These are phyloP conservation scores for Saxidomus purpurata DNA, from an alignment of 1,140 invertebrate species.

Conservation along the genomic window DNA sequence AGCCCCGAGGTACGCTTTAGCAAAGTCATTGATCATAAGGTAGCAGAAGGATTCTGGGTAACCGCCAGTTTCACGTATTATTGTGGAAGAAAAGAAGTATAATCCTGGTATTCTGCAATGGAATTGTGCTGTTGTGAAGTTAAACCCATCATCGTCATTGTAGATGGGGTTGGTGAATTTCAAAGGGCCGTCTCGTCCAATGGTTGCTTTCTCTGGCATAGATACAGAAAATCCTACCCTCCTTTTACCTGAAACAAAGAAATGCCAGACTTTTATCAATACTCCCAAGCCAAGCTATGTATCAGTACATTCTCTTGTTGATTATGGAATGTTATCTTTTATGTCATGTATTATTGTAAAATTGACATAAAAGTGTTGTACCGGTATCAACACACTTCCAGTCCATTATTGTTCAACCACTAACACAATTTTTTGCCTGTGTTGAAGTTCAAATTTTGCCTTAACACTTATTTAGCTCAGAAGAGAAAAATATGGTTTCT, in stretches of 20 bases:
- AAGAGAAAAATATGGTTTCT: too few species aligned
- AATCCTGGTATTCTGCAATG: neutral
- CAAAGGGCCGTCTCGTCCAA: neutral
- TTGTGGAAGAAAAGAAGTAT: conserved; percentile 14
- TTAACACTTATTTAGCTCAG: too few species aligned
- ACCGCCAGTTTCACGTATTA: conserved; percentile 14
- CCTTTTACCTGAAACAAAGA: neutral
- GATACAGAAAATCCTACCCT: neutral
- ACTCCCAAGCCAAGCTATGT: neutral
- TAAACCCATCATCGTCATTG: neutral
- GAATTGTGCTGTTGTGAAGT: neutral
- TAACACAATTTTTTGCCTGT: too few species aligned
- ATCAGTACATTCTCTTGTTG: neutral
- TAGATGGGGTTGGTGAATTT: neutral
- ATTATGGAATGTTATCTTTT: neutral
- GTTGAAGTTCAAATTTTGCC: too few species aligned
- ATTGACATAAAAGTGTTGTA: too few species aligned
- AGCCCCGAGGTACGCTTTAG: neutral
- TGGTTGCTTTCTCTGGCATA: neutral
- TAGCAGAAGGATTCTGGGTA: conserved; percentile 27
- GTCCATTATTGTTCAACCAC: too few species aligned
- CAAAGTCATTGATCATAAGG: neutral
- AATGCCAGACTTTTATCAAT: too few species aligned
- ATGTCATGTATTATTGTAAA: neutral
- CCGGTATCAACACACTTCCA: too few species aligned